phyloP scores from a whole-genome alignment of 2,797 vertebrate genomes.

The Perdix hodgsoniae region DNA sequence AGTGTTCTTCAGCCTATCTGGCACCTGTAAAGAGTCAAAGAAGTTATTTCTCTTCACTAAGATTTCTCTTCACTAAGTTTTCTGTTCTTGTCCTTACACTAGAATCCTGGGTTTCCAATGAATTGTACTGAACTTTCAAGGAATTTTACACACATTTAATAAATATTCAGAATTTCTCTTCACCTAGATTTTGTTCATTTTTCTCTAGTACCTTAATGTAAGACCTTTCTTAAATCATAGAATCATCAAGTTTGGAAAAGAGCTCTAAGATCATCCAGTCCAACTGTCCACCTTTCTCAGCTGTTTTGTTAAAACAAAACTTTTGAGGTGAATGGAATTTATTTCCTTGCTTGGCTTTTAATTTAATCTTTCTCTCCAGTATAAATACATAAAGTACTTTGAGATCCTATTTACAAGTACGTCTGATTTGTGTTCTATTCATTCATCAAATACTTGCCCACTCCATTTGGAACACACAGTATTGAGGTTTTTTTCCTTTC shows the following conservation, averaged over 20 bases:
- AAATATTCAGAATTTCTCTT: background rate
- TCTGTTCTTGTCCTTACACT: background rate
- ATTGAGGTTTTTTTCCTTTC: slow-evolving; percentile 1
- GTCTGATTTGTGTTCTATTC: slow-evolving; percentile 13
- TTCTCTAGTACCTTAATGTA: background rate
- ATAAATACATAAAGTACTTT: background rate
- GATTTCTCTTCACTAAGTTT: background rate
- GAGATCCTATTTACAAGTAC: slow-evolving; percentile 12
- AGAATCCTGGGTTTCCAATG: background rate
- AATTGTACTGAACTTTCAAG: background rate
- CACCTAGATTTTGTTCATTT: background rate
- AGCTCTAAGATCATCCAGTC: too few species aligned
- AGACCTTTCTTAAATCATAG: background rate
- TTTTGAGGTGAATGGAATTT: background rate
- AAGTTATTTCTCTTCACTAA: background rate
- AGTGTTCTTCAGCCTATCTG: background rate
- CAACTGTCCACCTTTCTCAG: background rate
- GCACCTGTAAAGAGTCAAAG: background rate
- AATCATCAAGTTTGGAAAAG: too few species aligned
- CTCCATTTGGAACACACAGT: background rate
- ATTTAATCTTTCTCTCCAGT: background rate
- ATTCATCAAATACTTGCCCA: background rate
- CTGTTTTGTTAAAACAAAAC: background rate
- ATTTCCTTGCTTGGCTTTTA: background rate
- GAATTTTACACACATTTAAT: background rate